Conservation (phyloP, 2,113 vertebrate genomes). For the Phylloscopus trochilus region DNA sequence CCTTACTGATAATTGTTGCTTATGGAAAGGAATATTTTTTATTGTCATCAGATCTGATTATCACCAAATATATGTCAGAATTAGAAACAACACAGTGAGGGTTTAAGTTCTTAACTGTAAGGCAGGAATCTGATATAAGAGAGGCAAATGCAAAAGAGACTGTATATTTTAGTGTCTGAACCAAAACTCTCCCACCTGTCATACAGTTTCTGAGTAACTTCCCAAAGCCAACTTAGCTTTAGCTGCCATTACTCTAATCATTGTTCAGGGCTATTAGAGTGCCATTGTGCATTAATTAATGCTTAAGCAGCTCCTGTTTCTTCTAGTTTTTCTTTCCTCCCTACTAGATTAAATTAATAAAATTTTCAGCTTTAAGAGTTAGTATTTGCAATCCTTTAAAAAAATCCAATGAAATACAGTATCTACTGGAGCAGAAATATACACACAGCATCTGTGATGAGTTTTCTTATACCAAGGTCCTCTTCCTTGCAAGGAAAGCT, state of each 20-base stretch:
- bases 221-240: not conserved
- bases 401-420: not conserved
- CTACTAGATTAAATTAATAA: not conserved
- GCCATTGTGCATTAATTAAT: not conserved
- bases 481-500: not conserved
- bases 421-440: not conserved
- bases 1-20: not conserved
- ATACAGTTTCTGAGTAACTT: not conserved
- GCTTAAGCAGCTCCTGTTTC: not conserved
- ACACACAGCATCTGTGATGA: not conserved
- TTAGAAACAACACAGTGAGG: not conserved
- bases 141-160: not conserved
- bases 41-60: not conserved
- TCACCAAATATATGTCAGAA: not conserved
- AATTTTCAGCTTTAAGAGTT: not conserved
- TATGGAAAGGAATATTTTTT: not conserved
- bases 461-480: not conserved
- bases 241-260: not conserved
- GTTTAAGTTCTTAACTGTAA: not conserved
- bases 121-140: not conserved
- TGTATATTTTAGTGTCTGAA: not conserved
- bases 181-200: not conserved
- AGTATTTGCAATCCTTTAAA: not conserved
- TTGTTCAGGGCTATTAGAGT: not conserved
- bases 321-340: not conserved